Percentiles rank a stretch among this genome's conserved stretches.
phyloP scores from a whole-genome alignment of 2,797 vertebrate genomes.

The Hydrophis major region DNA sequence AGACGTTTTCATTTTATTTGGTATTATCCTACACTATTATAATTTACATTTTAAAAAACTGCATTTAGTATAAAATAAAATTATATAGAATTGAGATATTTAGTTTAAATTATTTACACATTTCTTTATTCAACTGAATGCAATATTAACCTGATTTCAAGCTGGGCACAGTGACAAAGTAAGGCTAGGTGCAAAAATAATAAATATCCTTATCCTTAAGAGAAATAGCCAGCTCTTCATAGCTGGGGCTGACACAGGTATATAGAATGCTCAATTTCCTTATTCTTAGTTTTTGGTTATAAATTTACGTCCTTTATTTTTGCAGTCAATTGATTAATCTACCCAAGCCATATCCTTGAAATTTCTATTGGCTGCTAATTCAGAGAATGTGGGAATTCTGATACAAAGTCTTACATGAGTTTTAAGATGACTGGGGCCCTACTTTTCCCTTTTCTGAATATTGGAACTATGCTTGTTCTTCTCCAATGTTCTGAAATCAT shows the following conservation, averaged over 20 bases:
- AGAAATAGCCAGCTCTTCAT: neutral
- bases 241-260: neutral
- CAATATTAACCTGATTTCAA: constrained; percentile 32
- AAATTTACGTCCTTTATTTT: neutral
- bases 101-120: neutral
- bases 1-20: neutral
- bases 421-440: neutral
- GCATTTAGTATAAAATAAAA: neutral
- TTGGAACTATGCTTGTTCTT: neutral
- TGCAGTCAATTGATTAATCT: neutral
- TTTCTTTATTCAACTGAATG: neutral
- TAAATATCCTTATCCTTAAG: neutral
- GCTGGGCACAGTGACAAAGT: neutral
- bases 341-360: neutral
- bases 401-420: neutral
- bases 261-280: neutral
- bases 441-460: neutral
- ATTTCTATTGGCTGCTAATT: neutral
- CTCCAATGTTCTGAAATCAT: neutral
- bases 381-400: neutral
- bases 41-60: constrained; percentile 9
- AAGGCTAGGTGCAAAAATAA: neutral
- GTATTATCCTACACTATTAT: neutral
- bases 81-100: neutral
- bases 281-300: neutral